phyloP scores from a whole-genome alignment of 2,888 invertebrate genomes.

The Mimachlamys varia region DNA sequence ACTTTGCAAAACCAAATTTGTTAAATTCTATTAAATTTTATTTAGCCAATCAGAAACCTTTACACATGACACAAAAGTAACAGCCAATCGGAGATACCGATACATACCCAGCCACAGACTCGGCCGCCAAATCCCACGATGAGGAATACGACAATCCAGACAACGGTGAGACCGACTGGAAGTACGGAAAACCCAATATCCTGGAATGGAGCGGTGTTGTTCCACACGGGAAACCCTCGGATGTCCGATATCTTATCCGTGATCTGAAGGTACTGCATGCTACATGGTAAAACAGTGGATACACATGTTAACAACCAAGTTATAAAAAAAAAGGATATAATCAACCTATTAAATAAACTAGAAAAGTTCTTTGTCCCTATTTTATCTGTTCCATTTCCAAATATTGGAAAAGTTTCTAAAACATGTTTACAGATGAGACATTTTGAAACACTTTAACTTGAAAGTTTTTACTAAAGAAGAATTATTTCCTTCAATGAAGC shows the following conservation, averaged over 20 bases:
- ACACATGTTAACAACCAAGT: background rate
- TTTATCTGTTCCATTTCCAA: too few species aligned
- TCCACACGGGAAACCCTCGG: constrained; percentile 72
- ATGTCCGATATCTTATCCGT: constrained; percentile 65
- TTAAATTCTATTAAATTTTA: too few species aligned
- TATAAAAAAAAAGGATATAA: background rate
- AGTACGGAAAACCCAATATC: constrained; percentile 68
- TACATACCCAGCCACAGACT: constrained; percentile 75
- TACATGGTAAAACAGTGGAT: constrained; percentile 47
- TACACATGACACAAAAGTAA: too few species aligned
- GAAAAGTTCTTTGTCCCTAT: too few species aligned
- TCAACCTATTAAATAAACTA: too few species aligned
- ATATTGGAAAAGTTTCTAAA: too few species aligned
- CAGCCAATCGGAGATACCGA: background rate
- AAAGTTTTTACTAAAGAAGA: too few species aligned
- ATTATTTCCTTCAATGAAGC: too few species aligned
- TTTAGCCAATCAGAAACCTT: background rate
- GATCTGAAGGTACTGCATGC: constrained; percentile 68
- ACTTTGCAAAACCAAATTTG: too few species aligned
- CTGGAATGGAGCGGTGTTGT: constrained; percentile 67
- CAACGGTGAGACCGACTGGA: constrained; percentile 70
- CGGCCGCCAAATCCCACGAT: constrained; percentile 72
- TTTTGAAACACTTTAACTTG: too few species aligned
- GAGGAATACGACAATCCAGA: constrained; percentile 71
- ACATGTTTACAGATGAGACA: too few species aligned